These are phyloP conservation scores for Altica lythri DNA, from an alignment of 2,888 invertebrate species.

Conservation along the genomic window DNA sequence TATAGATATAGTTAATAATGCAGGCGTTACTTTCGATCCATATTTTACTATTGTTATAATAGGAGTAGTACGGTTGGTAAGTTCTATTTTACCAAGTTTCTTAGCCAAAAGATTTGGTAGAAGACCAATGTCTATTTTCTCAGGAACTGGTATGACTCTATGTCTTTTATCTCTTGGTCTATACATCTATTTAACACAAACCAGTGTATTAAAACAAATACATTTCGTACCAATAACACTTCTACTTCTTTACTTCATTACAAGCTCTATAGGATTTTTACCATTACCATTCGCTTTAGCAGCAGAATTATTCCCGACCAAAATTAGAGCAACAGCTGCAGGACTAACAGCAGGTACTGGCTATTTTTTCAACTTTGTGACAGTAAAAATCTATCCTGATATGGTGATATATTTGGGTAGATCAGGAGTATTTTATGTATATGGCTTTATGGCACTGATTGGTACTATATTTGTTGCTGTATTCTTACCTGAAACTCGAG, in stretches of 20 bases:
- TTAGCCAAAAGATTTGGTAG: slow-evolving; percentile 63
- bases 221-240: slow-evolving; percentile 56
- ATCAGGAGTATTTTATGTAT: slow-evolving; percentile 61
- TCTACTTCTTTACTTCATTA: slow-evolving; percentile 59
- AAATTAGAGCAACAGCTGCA: slow-evolving; percentile 60
- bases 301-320: slow-evolving; percentile 62
- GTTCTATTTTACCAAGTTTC: slow-evolving; percentile 57
- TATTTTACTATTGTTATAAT: slow-evolving; percentile 61
- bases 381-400: slow-evolving; percentile 60
- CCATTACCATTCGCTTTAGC: slow-evolving; percentile 64
- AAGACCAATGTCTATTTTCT: slow-evolving; percentile 62
- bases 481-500: slow-evolving; percentile 62
- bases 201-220: slow-evolving; percentile 44
- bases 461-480: slow-evolving; percentile 60
- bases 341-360: slow-evolving; percentile 59
- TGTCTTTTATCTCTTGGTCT: slow-evolving; percentile 60
- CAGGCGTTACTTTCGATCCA: slow-evolving; percentile 58
- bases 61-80: slow-evolving; percentile 58
- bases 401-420: slow-evolving; percentile 55
- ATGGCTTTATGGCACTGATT: slow-evolving; percentile 55
- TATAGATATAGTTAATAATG: slow-evolving; percentile 58
- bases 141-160: slow-evolving; percentile 63
- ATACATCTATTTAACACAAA: slow-evolving; percentile 53
- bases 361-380: slow-evolving; percentile 61
- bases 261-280: slow-evolving; percentile 62